phyloP scores from a whole-genome alignment of 2,888 invertebrate species.

The Trachelus iudaicus region DNA sequence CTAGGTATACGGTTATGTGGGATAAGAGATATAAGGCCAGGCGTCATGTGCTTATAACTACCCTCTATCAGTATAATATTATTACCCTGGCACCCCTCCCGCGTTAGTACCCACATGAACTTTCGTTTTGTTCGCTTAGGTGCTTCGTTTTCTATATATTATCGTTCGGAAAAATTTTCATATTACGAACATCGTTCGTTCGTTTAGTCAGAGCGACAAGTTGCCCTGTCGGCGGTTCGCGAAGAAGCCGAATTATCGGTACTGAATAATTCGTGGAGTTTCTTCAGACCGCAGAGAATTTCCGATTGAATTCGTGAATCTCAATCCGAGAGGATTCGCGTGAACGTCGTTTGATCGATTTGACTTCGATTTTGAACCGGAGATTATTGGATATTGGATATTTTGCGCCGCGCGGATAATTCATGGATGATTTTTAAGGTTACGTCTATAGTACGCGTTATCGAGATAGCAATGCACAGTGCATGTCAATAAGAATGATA shows the following conservation, averaged over 20 bases:
- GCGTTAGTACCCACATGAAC: not conserved
- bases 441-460: not conserved
- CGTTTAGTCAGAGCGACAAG: not conserved
- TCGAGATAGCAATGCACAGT: not conserved
- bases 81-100: constrained; percentile 42
- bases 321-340: not conserved
- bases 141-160: not conserved
- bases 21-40: constrained; percentile 55
- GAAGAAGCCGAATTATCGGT: not conserved
- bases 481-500: not conserved
- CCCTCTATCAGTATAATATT: constrained; percentile 60
- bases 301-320: not conserved
- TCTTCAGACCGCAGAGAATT: not conserved
- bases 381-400: not conserved
- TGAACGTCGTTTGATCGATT: not conserved
- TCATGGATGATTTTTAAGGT: not conserved
- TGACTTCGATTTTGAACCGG: not conserved
- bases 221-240: not conserved
- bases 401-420: not conserved
- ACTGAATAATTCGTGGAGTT: not conserved
- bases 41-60: constrained; percentile 64
- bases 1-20: constrained; percentile 41
- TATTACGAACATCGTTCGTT: not conserved
- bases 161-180: not conserved
- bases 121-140: not conserved